Evolutionary conservation across 2,797 vertebrate species (phyloP).

Genomic region (Chiroxiphia lanceolata): DNA sequence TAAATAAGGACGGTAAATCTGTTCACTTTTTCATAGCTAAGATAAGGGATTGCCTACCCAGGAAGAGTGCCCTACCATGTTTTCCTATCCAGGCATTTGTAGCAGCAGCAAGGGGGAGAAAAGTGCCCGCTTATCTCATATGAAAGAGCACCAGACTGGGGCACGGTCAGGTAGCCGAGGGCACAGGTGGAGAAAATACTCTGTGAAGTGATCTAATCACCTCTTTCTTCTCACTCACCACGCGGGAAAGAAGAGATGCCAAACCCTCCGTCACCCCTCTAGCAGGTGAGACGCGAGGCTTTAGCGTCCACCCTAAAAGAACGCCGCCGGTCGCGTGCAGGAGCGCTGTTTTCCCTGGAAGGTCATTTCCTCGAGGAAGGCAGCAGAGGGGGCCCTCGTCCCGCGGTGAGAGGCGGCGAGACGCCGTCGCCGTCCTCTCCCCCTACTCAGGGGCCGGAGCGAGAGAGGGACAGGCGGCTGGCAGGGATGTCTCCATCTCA

Average conservation of each 20-base stretch:
- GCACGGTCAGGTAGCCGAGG: background rate
- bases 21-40: background rate
- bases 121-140: background rate
- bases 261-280: too few species aligned
- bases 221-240: background rate
- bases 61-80: accelerated
- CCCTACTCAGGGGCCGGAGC: background rate
- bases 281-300: accelerated
- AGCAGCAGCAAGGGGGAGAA: background rate
- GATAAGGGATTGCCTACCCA: accelerated
- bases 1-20: background rate
- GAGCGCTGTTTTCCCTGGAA: background rate
- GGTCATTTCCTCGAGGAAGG: background rate
- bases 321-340: accelerated
- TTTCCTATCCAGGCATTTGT: background rate
- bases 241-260: background rate
- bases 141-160: background rate
- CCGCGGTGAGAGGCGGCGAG: background rate
- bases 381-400: slow-evolving; percentile 62
- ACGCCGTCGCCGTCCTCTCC: background rate
- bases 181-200: background rate
- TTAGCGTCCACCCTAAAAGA: accelerated
- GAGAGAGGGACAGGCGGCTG: background rate
- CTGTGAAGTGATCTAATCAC: background rate
- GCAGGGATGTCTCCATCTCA: accelerated